A percentile compares a stretch with the other conserved stretches of the same genome.
phyloP scores from a whole-genome alignment of 2,888 invertebrate genomes.

The Mayetiola destructor region DNA sequence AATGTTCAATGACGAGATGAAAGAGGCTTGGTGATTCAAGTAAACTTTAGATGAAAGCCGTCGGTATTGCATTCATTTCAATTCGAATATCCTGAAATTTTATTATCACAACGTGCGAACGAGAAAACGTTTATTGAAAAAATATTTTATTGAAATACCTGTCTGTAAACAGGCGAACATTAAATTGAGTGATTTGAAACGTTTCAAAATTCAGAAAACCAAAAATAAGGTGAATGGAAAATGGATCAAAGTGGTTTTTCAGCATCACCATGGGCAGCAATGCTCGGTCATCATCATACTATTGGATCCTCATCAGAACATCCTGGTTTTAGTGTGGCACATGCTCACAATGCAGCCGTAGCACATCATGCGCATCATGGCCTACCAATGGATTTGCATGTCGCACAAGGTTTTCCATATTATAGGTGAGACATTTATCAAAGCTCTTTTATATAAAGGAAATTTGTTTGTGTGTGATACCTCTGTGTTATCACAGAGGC shows the following conservation, averaged over 20 bases:
- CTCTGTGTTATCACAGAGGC: too few relatives aligned
- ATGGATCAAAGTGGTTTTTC: slow-evolving; percentile 68
- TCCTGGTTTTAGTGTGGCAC: slow-evolving; percentile 32
- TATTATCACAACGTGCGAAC: too few relatives aligned
- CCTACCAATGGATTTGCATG: slow-evolving; percentile 84
- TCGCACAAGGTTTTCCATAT: slow-evolving; percentile 81
- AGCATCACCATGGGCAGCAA: slow-evolving; percentile 65
- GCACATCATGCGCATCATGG: slow-evolving; percentile 42
- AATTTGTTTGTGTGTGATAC: too few relatives aligned
- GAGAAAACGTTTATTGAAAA: too few relatives aligned
- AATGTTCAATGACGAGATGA: too few relatives aligned
- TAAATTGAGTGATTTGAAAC: background rate
- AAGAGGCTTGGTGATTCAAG: too few relatives aligned
- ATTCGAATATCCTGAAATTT: too few relatives aligned
- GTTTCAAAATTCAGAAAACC: background rate
- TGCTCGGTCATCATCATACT: slow-evolving; percentile 47
- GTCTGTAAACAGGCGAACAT: background rate
- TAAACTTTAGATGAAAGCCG: too few relatives aligned
- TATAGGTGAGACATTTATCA: slow-evolving; percentile 84
- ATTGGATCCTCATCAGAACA: slow-evolving; percentile 33
- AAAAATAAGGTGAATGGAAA: slow-evolving; percentile 7
- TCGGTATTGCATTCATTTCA: too few relatives aligned
- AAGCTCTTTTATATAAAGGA: too few relatives aligned
- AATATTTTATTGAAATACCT: too few relatives aligned
- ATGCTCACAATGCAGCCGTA: slow-evolving; percentile 37